Conservation (phyloP, 2,113 vertebrate genomes). For the mouse (Mus musculus) region GRCm39 chr7:101190001-101190500, state of each 20-base stretch:
- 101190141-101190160: background rate
- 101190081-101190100: background rate
- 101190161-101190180: background rate
- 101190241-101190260: background rate
- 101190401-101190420: background rate
- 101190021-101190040: background rate
- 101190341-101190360: conserved; percentile 9
- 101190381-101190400: background rate
- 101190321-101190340: background rate
- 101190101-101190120: background rate
- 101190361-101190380: background rate
- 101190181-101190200: background rate
- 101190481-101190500: background rate
- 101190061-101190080: background rate
- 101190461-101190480: background rate
- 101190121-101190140: background rate
- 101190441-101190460: background rate
- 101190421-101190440: background rate
- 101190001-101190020: background rate
- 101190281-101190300: background rate
- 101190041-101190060: conserved; percentile 50
- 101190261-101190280: background rate
- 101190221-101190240: background rate
- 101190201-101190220: background rate
- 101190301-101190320: background rate